Conservation (phyloP, 2,113 vertebrate genomes). For the Suncus etruscus region DNA sequence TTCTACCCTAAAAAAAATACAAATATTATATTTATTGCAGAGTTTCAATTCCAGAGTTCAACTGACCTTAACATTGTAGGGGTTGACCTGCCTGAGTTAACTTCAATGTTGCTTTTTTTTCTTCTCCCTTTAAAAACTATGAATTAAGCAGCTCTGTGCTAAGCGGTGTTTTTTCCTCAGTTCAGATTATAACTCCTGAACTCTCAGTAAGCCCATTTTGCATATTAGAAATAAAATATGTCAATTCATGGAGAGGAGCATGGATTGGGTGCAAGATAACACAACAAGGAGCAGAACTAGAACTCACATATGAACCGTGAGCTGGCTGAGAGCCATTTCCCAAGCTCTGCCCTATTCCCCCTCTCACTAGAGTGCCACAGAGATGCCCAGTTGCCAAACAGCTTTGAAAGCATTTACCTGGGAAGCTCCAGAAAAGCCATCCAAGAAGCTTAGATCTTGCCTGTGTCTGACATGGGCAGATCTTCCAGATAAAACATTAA, state of each 20-base stretch:
- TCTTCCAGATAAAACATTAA: not conserved
- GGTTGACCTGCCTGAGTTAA: not conserved
- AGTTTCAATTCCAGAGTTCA: too few relatives aligned
- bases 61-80: too few relatives aligned
- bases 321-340: not conserved
- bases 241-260: too few relatives aligned
- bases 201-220: not conserved
- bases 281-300: not conserved
- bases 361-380: not conserved
- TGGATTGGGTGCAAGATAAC: not conserved
- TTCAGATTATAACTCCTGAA: not conserved
- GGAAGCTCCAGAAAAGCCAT: not conserved
- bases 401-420: not conserved
- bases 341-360: too few relatives aligned
- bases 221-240: not conserved
- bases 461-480: not conserved
- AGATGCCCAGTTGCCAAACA: fast-evolving
- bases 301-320: not conserved
- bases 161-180: not conserved
- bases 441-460: not conserved
- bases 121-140: not conserved
- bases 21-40: too few relatives aligned
- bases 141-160: not conserved
- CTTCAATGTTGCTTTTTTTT: not conserved
- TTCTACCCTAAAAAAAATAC: not conserved